phyloP scores from a whole-genome alignment of 2,113 vertebrate species.

The Pteruthius melanotis region DNA sequence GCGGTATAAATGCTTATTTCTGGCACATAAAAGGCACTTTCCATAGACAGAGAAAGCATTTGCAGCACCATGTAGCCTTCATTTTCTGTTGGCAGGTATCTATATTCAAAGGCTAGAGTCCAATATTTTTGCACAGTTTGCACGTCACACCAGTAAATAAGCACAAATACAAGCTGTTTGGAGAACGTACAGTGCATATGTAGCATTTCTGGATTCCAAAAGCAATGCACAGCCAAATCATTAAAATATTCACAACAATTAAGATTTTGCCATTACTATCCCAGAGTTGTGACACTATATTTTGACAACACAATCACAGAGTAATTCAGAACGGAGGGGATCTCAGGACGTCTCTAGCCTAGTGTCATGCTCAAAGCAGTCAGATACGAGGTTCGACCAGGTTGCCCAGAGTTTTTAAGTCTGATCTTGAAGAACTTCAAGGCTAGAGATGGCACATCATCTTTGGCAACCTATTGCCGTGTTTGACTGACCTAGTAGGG shows the following conservation, averaged over 20 bases:
- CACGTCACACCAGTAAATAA: constrained; percentile 60
- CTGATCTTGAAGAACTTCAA: not conserved
- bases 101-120: constrained; percentile 32
- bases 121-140: constrained; percentile 63
- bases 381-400: not conserved
- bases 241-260: constrained; percentile 29
- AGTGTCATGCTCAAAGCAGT: not conserved
- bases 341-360: not conserved
- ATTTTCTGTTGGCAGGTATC: constrained; percentile 62
- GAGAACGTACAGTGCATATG: constrained; percentile 25
- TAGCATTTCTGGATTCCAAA: constrained; percentile 30
- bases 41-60: constrained; percentile 53
- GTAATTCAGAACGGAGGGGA: not conserved
- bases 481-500: not conserved
- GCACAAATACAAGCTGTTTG: constrained; percentile 62
- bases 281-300: not conserved
- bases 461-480: not conserved
- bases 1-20: constrained; percentile 54
- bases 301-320: not conserved
- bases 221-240: constrained; percentile 3
- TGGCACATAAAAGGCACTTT: constrained; percentile 48
- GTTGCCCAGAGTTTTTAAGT: not conserved
- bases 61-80: constrained; percentile 39
- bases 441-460: not conserved
- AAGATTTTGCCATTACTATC: not conserved